Evolutionary conservation across 2,888 invertebrate genomes (phyloP).

Genomic region (Copidosoma aretas): DNA sequence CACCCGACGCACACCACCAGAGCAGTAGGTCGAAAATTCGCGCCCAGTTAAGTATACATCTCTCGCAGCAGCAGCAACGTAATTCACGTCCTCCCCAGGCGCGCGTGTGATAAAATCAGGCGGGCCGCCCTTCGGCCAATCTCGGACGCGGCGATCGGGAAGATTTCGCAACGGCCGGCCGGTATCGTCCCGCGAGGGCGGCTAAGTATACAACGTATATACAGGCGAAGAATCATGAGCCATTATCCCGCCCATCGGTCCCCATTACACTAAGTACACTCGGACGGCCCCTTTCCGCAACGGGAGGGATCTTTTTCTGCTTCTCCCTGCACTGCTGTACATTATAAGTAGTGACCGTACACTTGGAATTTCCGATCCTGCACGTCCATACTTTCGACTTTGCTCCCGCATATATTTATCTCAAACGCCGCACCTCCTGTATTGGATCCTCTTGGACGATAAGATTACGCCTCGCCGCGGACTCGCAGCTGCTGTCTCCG

Average conservation of each 20-base stretch:
- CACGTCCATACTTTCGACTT: too few relatives aligned
- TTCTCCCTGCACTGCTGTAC: too few relatives aligned
- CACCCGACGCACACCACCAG: neutral
- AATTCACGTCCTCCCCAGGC: constrained; percentile 13
- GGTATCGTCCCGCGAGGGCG: constrained; percentile 11
- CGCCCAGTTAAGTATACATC: constrained; percentile 13
- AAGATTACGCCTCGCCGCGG: too few relatives aligned
- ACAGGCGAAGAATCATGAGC: constrained; percentile 16
- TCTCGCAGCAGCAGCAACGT: neutral
- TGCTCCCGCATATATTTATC: too few relatives aligned
- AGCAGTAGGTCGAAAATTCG: constrained; percentile 8
- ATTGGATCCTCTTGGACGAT: too few relatives aligned
- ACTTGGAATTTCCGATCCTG: too few relatives aligned
- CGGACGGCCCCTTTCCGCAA: neutral
- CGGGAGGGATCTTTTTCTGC: neutral
- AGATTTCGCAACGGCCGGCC: constrained; percentile 29
- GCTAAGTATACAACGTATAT: neutral
- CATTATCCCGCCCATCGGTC: constrained; percentile 13
- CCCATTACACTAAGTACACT: neutral
- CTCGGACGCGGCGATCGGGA: neutral
- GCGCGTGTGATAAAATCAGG: constrained; percentile 29
- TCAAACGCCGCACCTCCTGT: too few relatives aligned
- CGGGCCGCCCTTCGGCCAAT: neutral
- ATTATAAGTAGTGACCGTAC: too few relatives aligned
- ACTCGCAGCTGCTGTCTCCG: too few relatives aligned